Percentiles rank a stretch among this genome's conserved stretches.
Conservation (phyloP, 2,113 vertebrate genomes). For the Calidris pugnax region DNA sequence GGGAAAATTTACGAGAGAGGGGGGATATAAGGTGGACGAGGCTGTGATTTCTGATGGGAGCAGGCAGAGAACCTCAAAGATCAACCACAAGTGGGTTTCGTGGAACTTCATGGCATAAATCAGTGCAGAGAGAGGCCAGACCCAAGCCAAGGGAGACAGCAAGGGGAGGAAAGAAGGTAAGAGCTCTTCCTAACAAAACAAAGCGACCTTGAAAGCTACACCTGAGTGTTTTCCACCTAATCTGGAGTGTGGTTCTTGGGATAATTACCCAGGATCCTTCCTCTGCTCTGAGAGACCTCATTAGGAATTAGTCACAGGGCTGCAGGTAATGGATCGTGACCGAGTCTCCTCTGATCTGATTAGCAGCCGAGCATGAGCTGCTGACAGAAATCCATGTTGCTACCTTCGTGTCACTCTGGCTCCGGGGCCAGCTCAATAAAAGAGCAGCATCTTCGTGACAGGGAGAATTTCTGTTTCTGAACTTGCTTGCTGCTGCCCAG, state of each 20-base stretch:
- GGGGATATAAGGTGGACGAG: background rate
- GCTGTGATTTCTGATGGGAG: background rate
- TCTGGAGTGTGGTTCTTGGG: background rate
- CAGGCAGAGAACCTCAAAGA: background rate
- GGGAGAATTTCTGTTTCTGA: background rate
- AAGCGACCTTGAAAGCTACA: background rate
- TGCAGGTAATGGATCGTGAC: slow-evolving; percentile 28
- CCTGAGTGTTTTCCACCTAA: background rate
- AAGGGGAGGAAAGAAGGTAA: background rate
- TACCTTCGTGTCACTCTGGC: background rate
- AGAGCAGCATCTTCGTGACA: slow-evolving; percentile 29
- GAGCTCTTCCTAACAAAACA: background rate
- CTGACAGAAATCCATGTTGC: slow-evolving; percentile 29
- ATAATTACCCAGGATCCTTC: background rate
- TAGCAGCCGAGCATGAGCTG: background rate
- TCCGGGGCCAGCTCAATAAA: background rate
- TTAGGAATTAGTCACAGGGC: slow-evolving; percentile 42
- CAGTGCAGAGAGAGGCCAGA: background rate
- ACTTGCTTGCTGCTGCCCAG: background rate
- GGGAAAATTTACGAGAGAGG: background rate
- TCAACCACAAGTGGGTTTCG: background rate
- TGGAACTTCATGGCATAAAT: background rate
- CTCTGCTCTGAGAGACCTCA: slow-evolving; percentile 16
- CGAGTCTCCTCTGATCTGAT: slow-evolving; percentile 3
- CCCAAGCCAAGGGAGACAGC: background rate